Evolutionary conservation across 2,888 invertebrate species (phyloP), one percentile per base, ranked within the genome.

Genomic region (Molorchus minor): DNA sequence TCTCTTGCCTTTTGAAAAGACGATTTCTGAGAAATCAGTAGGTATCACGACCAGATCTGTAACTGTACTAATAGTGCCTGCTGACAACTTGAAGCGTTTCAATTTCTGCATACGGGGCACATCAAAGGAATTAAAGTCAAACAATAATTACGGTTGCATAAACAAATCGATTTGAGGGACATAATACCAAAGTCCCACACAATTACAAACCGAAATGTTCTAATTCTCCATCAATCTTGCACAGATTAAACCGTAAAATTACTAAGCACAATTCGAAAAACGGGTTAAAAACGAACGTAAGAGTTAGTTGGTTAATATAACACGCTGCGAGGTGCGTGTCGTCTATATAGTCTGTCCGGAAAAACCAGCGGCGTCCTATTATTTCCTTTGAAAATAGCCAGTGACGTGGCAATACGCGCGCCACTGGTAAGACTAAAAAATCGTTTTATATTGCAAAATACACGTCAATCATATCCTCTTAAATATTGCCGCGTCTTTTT

Each of bases 261-360:
- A 49, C 49, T 15, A 36, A 55, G 51, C 52, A 59, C 51, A 53
- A 63, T 43, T 63, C 58, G 56, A 57, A 61, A 49, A 64, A 59
- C 64, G 56, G 59, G 59, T 64, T 64, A 57, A 55, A 61, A 61
- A 64, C 59, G 61, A 59, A 59, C 58, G 58, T 58, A 58, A 62
- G 53, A 54, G 55, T 65, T 59, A 59, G 57, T 61, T 55, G 43
- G 47, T 47, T 56, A 56, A 47, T 46, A 61, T 57, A 62, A 62
- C 60, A 60, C 65, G 56, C 55, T 53, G 33, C 33, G 3, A 33
- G 5, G 5, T 3, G 33, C 7, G 33, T 8, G 25, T n/a, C n/a
- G n/a, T n/a, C n/a, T n/a, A n/a, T n/a, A n/a, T n/a, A n/a, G n/a
- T n/a, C n/a, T n/a, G n/a, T n/a, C n/a, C n/a, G n/a, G n/a, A n/a